These are phyloP conservation scores for Tortricodes alternella DNA, from an alignment of 2,888 invertebrate species.

Conservation along the genomic window DNA sequence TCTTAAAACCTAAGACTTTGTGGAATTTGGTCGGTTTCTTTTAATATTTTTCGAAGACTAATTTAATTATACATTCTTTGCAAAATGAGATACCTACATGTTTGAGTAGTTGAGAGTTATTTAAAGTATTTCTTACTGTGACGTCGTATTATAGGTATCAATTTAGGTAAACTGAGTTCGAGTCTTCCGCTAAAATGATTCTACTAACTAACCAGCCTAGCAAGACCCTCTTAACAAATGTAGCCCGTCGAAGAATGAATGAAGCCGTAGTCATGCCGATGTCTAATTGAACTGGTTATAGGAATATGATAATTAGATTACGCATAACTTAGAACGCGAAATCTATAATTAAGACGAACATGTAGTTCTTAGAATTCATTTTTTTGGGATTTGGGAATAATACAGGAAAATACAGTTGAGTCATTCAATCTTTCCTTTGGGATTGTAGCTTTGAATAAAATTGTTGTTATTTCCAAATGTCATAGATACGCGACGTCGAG, in stretches of 20 bases:
- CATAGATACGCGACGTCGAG: too few species aligned
- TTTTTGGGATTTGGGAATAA: too few species aligned
- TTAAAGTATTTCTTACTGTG: background rate
- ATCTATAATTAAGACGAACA: background rate
- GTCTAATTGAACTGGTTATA: background rate
- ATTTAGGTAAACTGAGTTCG: background rate
- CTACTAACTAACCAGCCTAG: background rate
- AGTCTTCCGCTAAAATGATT: constrained; percentile 7
- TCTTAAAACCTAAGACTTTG: too few species aligned
- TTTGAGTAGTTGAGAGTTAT: background rate
- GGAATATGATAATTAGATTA: constrained; percentile 2
- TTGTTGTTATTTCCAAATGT: too few species aligned
- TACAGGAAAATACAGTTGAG: too few species aligned
- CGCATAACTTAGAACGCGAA: background rate
- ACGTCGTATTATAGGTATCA: background rate
- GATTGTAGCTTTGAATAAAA: too few species aligned
- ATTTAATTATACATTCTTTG: too few species aligned
- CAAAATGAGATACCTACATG: too few species aligned
- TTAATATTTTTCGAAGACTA: too few species aligned
- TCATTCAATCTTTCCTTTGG: too few species aligned
- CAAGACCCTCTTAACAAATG: background rate
- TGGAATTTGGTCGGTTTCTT: too few species aligned
- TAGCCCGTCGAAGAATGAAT: background rate
- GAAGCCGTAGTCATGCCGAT: background rate
- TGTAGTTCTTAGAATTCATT: background rate